These are phyloP conservation scores for Leucophenga montana DNA, from an alignment of 2,888 invertebrate genomes.

Conservation along the genomic window DNA sequence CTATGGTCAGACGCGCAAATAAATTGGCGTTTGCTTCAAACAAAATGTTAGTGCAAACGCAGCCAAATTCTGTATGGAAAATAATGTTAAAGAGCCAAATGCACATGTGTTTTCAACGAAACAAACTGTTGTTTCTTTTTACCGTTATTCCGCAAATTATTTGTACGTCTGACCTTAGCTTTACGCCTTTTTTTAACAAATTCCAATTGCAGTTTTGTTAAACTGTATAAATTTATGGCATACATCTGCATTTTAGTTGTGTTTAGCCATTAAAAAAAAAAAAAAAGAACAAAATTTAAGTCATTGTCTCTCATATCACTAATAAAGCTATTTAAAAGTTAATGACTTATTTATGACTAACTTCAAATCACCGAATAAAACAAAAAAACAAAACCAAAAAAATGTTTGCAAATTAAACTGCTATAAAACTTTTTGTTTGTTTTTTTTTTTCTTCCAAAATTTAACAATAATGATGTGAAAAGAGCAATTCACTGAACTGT, in stretches of 20 bases:
- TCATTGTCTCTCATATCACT: slow-evolving; percentile 48
- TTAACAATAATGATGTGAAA: slow-evolving; percentile 4
- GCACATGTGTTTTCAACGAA: too few relatives aligned
- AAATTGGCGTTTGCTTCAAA: too few relatives aligned
- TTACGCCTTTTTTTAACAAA: too few relatives aligned
- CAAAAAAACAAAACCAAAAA: slow-evolving; percentile 31
- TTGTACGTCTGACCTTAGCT: too few relatives aligned
- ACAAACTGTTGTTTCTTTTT: too few relatives aligned
- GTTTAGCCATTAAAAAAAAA: background rate
- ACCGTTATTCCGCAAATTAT: too few relatives aligned
- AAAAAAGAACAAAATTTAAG: background rate
- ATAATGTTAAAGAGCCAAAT: too few relatives aligned
- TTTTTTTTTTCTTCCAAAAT: slow-evolving; percentile 11
- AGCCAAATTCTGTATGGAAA: too few relatives aligned
- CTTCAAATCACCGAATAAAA: slow-evolving; percentile 38
- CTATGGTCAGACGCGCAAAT: too few relatives aligned
- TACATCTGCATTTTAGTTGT: background rate
- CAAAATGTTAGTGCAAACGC: too few relatives aligned
- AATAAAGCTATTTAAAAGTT: slow-evolving; percentile 61
- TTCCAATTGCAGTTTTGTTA: too few relatives aligned
- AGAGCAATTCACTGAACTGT: slow-evolving; percentile 23
- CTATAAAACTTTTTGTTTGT: slow-evolving; percentile 45
- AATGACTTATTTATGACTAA: slow-evolving; percentile 59
- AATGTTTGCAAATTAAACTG: slow-evolving; percentile 58
- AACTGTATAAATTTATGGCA: background rate